phyloP scores from a whole-genome alignment of 2,888 invertebrate genomes.

The Ypsolopha sequella region DNA sequence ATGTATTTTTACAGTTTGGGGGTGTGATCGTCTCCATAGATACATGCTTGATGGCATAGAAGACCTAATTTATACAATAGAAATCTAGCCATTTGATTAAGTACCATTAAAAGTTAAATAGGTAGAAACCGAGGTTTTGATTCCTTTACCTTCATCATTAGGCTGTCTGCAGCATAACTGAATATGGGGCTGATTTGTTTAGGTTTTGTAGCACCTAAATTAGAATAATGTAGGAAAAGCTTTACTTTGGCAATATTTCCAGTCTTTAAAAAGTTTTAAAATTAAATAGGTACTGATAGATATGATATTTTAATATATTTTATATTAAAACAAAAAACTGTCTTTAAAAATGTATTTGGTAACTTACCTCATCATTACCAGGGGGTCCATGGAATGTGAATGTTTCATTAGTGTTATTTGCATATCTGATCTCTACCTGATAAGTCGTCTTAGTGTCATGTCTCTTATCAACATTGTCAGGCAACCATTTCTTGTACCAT shows the following conservation, averaged over 20 bases:
- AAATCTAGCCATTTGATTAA: too few species aligned
- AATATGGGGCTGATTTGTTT: background rate
- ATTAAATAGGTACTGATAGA: too few species aligned
- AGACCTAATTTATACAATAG: too few species aligned
- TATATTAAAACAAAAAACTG: background rate
- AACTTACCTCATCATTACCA: slow-evolving; percentile 84
- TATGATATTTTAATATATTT: background rate
- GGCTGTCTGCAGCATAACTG: too few species aligned
- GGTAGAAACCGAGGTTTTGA: too few species aligned
- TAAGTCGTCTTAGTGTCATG: slow-evolving; percentile 95
- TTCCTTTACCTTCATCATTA: too few species aligned
- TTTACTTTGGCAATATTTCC: background rate
- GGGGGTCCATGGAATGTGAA: slow-evolving; percentile 95
- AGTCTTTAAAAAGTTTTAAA: background rate
- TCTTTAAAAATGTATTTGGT: background rate
- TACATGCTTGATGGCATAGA: too few species aligned
- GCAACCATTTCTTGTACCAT: slow-evolving; percentile 94
- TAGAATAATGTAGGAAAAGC: background rate
- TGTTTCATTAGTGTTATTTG: slow-evolving; percentile 96
- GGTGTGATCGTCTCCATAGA: too few species aligned
- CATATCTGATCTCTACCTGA: slow-evolving; percentile 93
- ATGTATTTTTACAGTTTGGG: too few species aligned
- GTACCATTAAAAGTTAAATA: too few species aligned
- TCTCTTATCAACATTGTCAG: slow-evolving; percentile 83
- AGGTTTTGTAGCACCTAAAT: background rate